Evolutionary conservation across 2,797 vertebrate species (phyloP), one percentile per base, ranked within the genome.

Genomic region (Mus minutoides): DNA sequence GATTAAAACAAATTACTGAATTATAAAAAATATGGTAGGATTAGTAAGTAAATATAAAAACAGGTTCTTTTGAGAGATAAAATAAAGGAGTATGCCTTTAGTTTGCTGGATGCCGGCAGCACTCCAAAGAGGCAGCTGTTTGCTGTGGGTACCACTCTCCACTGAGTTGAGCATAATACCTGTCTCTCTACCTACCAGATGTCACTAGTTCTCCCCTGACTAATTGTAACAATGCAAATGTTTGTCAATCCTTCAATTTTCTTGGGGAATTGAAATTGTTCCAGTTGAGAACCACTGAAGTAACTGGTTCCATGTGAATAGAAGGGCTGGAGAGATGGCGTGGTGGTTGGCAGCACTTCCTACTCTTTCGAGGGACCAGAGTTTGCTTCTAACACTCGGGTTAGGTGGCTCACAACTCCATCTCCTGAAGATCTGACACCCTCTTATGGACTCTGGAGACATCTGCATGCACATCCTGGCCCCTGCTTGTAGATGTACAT

Each of bases 1-100:
- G 22, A 90, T 85, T 62, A 69, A 94, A 89, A 92, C 2, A 91
- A 88, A 79, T 29, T 29, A 85, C 37, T 69, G 43, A 75, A 60
- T 90, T 43, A 71, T 37, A 84, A 95, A 46, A 40, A 87, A 24
- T n/a, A 85, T 26, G 46, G 24, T 78, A 79, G 31, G 40, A 76
- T 77, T 89, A 62, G 56, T 8, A 89, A 77, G 13, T 89, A 46
- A 77, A n/a, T 60, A 62, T n/a, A 62, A 89, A 89, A 89, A 22
- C 19, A 62, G 71, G 13, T 24, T 89, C 40, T 77, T 62, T n/a
- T 24, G 19, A 62, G 46, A 49, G 71, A 46, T 77, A 46, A 76
- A 88, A 31, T 24, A n/a, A 46, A 5, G 56, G 21, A 77, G 56
- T 46, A 0, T 24, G 7, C 16, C 31, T 62, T n/a, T 46, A n/a